Percentiles rank a stretch among this genome's conserved stretches.
Conservation (phyloP, 2,888 invertebrate genomes). For the Apodemia mormo region DNA sequence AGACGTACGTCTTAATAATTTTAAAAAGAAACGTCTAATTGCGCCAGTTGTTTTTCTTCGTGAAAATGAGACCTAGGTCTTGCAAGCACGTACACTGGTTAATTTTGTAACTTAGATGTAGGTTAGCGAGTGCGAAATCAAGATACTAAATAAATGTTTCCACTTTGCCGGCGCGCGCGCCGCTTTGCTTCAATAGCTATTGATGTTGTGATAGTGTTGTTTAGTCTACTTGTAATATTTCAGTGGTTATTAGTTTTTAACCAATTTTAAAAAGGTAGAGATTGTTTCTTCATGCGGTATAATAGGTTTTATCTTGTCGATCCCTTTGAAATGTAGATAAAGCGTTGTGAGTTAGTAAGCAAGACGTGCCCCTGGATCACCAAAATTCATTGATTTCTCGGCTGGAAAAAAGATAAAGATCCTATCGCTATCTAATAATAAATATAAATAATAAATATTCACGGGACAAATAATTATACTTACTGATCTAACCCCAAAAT, state of each 20-base stretch:
- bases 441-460: too few species aligned
- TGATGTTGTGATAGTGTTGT: constrained; percentile 50
- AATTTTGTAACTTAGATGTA: constrained; percentile 39
- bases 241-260: constrained; percentile 25
- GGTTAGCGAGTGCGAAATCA: constrained; percentile 48
- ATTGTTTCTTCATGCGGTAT: too few species aligned
- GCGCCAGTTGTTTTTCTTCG: neutral
- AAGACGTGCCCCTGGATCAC: too few species aligned
- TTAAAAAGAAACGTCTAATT: neutral
- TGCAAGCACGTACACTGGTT: constrained; percentile 17
- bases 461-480: too few species aligned
- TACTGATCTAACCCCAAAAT: too few species aligned
- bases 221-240: constrained; percentile 36
- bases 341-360: too few species aligned
- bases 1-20: neutral
- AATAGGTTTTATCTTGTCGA: too few species aligned
- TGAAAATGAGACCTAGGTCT: constrained; percentile 1
- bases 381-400: too few species aligned
- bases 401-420: too few species aligned
- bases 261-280: neutral
- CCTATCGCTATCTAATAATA: too few species aligned
- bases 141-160: constrained; percentile 44
- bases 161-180: constrained; percentile 49
- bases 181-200: constrained; percentile 60
- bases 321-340: too few species aligned